Conservation (phyloP, 2,888 invertebrate species). For the Oscheius sp. region DNA sequence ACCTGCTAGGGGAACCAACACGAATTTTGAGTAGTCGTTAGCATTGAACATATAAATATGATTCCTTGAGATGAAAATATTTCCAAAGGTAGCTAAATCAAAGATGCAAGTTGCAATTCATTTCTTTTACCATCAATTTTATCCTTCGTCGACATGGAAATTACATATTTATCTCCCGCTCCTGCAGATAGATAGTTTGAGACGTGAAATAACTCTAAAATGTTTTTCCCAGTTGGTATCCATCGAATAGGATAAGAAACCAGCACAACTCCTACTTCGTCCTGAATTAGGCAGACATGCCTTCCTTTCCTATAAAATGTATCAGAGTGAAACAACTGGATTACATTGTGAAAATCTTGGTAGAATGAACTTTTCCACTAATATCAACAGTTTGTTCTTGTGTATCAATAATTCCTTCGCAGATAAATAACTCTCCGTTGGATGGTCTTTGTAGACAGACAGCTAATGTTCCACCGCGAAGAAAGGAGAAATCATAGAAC, state of each 20-base stretch:
- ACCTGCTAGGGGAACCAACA: slow-evolving; percentile 25
- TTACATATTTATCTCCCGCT: slow-evolving; percentile 25
- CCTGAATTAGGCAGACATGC: slow-evolving; percentile 16
- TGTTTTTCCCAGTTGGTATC: neutral
- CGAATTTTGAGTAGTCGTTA: slow-evolving; percentile 16
- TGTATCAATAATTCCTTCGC: slow-evolving; percentile 30
- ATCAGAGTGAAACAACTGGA: neutral
- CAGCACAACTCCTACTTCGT: slow-evolving; percentile 30
- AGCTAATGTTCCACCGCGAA: slow-evolving; percentile 17
- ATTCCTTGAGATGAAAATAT: slow-evolving; percentile 29
- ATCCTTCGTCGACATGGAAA: slow-evolving; percentile 21
- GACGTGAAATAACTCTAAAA: slow-evolving; percentile 28
- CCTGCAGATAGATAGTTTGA: slow-evolving; percentile 21
- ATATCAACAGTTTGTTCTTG: slow-evolving; percentile 28
- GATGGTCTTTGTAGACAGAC: slow-evolving; percentile 25
- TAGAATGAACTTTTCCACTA: slow-evolving; percentile 15
- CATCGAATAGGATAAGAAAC: slow-evolving; percentile 28
- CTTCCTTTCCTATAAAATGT: slow-evolving; percentile 8
- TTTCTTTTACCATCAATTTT: slow-evolving; percentile 2
- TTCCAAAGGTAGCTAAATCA: slow-evolving; percentile 21
- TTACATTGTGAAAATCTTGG: slow-evolving; percentile 19
- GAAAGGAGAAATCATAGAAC: slow-evolving; percentile 29
- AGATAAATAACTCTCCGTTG: slow-evolving; percentile 26
- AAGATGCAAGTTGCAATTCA: neutral
- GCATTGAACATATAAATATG: slow-evolving; percentile 31